phyloP scores from a whole-genome alignment of 2,888 invertebrate genomes.

The Euplagia quadripunctaria region DNA sequence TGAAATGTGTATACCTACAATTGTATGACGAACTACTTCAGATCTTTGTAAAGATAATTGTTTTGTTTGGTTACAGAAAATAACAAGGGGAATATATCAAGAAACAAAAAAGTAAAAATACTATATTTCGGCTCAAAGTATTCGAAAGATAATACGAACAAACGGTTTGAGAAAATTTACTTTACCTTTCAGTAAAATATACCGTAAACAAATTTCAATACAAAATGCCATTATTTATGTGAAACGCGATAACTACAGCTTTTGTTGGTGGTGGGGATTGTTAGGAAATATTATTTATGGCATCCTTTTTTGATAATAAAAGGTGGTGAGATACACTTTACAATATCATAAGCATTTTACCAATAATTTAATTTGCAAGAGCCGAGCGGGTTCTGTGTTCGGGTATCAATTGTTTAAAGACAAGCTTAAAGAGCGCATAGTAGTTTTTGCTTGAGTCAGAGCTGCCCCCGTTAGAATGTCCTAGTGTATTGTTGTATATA shows the following conservation, averaged over 20 bases:
- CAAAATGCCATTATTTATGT: conserved; percentile 30
- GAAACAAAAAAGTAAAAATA: conserved; percentile 7
- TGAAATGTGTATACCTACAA: background rate
- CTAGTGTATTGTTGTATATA: too few relatives aligned
- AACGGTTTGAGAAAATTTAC: conserved; percentile 6
- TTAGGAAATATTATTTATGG: conserved; percentile 22
- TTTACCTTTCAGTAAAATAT: conserved; percentile 17
- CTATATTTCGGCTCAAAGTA: conserved; percentile 2
- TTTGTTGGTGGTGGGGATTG: conserved; percentile 20
- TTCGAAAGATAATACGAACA: conserved; percentile 9
- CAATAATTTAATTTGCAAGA: background rate
- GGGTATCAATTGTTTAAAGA: background rate
- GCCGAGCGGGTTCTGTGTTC: background rate
- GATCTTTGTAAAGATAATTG: background rate
- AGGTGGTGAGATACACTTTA: conserved; percentile 9
- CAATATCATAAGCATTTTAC: conserved; percentile 9
- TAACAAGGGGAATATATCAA: background rate
- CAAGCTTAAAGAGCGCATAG: background rate
- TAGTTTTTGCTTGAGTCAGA: background rate
- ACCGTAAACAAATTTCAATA: conserved; percentile 27
- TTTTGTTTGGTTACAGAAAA: background rate
- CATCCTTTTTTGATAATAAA: conserved; percentile 22
- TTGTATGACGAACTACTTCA: background rate
- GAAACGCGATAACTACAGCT: conserved; percentile 26
- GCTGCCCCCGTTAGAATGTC: too few relatives aligned